These are phyloP conservation scores for Brenthis hecate DNA, from an alignment of 2,888 invertebrate genomes.

Conservation along the genomic window DNA sequence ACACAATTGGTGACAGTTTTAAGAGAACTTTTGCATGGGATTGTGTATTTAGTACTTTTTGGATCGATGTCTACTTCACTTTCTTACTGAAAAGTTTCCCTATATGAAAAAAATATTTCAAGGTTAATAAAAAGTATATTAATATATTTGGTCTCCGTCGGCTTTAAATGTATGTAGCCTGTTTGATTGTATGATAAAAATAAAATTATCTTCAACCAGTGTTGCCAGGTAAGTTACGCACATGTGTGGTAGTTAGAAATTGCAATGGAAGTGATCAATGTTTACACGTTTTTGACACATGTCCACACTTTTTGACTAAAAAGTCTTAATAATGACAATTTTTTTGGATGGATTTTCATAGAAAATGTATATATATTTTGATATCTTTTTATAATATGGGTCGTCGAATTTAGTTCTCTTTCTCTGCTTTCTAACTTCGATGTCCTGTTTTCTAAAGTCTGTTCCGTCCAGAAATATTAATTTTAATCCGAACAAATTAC, in stretches of 20 bases:
- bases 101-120: too few relatives aligned
- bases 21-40: too few relatives aligned
- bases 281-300: slow-evolving; percentile 5
- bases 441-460: not conserved
- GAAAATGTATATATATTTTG: not conserved
- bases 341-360: slow-evolving; percentile 27
- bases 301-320: slow-evolving; percentile 16
- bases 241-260: slow-evolving; percentile 17
- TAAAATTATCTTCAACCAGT: not conserved
- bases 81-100: too few relatives aligned
- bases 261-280: not conserved
- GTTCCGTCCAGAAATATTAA: slow-evolving; percentile 18
- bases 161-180: too few relatives aligned
- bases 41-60: too few relatives aligned
- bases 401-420: slow-evolving; percentile 18
- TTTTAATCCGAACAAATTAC: slow-evolving; percentile 1
- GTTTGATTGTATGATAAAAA: not conserved
- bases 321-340: not conserved
- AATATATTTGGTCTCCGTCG: too few relatives aligned
- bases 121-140: too few relatives aligned
- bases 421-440: slow-evolving; percentile 14
- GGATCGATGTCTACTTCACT: too few relatives aligned
- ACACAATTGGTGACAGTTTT: too few relatives aligned
- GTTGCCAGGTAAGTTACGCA: slow-evolving; percentile 23
- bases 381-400: not conserved